Conservation (phyloP, 2,797 vertebrate species). For the Tolypeutes matacus region DNA sequence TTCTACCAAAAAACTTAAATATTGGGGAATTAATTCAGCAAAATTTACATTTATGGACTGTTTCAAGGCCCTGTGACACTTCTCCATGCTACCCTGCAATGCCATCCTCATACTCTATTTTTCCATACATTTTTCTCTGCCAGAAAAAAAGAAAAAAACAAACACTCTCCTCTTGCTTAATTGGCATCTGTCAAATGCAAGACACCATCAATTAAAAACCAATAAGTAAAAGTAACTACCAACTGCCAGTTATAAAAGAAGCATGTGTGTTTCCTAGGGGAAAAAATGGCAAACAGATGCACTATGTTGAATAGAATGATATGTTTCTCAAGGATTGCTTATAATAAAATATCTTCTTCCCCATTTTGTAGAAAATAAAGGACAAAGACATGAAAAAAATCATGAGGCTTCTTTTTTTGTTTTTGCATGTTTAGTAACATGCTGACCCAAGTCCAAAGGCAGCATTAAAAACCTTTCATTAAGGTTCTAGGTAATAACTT, state of each 20-base stretch:
- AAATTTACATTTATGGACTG: neutral
- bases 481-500: constrained; percentile 16
- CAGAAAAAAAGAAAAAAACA: neutral
- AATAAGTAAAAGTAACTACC: constrained; percentile 13
- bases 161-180: constrained; percentile 22
- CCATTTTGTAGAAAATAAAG: constrained; percentile 49
- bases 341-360: constrained; percentile 61
- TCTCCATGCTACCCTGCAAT: neutral
- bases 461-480: constrained; percentile 37
- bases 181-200: constrained; percentile 63
- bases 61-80: neutral
- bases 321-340: constrained; percentile 36
- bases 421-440: constrained; percentile 57
- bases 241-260: neutral
- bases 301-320: neutral
- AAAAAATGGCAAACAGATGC: neutral
- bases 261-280: neutral
- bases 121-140: neutral
- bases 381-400: constrained; percentile 36
- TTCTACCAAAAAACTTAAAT: neutral
- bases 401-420: constrained; percentile 13
- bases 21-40: neutral
- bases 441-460: constrained; percentile 11
- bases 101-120: neutral
- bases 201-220: constrained; percentile 62